Evolutionary conservation across 2,113 vertebrate genomes (phyloP).

Genomic region (Pycnonotus jocosus): DNA sequence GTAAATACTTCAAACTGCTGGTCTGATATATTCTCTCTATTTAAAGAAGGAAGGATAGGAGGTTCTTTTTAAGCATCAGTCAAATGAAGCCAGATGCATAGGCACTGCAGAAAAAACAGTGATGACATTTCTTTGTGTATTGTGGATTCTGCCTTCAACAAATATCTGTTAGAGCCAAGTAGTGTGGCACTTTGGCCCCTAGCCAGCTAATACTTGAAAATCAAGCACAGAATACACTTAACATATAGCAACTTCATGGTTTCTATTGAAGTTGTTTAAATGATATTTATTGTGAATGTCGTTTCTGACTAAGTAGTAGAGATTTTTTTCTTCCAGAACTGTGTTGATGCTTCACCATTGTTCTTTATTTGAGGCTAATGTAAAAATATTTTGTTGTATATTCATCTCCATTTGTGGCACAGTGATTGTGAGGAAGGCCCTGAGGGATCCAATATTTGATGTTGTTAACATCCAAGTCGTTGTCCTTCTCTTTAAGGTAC

Average conservation of each 20-base stretch:
- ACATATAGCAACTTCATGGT: not conserved
- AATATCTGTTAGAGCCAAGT: not conserved
- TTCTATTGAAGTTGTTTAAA: not conserved
- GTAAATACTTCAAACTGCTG: not conserved
- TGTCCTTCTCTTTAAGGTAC: not conserved
- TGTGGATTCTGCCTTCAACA: not conserved
- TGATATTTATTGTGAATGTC: not conserved
- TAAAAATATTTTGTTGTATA: not conserved
- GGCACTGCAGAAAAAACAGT: not conserved
- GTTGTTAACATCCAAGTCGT: not conserved
- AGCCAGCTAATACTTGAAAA: not conserved
- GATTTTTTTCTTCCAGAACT: not conserved
- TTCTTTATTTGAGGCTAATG: not conserved
- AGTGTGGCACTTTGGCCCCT: not conserved
- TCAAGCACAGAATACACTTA: not conserved
- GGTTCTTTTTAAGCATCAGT: not conserved
- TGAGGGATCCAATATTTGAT: not conserved
- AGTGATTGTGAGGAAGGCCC: not conserved
- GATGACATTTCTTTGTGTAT: not conserved
- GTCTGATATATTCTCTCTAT: not conserved
- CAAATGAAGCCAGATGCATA: not conserved
- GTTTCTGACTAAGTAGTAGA: not conserved
- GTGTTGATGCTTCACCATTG: not conserved
- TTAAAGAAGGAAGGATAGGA: not conserved
- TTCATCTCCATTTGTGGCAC: not conserved